phyloP scores from a whole-genome alignment of 2,113 vertebrate genomes.

The Poecile atricapillus region DNA sequence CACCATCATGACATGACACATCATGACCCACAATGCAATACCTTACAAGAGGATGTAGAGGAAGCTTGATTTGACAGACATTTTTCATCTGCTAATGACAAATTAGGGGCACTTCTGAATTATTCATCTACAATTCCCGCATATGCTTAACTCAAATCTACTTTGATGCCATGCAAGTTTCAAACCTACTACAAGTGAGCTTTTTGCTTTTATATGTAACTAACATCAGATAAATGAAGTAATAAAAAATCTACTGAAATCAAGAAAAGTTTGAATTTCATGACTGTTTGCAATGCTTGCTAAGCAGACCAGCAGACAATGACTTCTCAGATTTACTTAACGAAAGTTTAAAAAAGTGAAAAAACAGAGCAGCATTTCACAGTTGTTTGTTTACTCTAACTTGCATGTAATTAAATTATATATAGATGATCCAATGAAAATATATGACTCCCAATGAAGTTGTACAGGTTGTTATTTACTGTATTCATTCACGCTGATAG shows the following conservation, averaged over 20 bases:
- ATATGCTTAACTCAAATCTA: background rate
- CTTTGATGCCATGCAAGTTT: background rate
- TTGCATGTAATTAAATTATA: conserved; percentile 7
- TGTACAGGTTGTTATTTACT: conserved; percentile 11
- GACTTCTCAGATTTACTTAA: background rate
- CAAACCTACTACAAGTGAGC: background rate
- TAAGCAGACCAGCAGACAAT: background rate
- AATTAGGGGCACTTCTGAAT: conserved; percentile 37
- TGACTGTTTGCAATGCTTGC: background rate
- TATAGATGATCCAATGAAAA: conserved; percentile 45
- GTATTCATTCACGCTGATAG: conserved; percentile 19
- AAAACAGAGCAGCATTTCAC: background rate
- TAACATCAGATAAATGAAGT: background rate
- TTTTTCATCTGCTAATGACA: conserved; percentile 46
- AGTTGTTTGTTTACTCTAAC: conserved; percentile 17
- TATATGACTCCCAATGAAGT: conserved; percentile 21
- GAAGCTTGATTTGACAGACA: conserved; percentile 14
- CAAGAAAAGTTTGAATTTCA: background rate
- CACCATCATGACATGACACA: background rate
- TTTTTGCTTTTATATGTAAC: background rate
- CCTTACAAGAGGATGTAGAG: background rate
- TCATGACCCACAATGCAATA: background rate
- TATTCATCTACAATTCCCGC: conserved; percentile 27
- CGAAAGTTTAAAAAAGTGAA: background rate
- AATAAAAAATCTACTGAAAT: background rate